Evolutionary conservation across 2,113 vertebrate genomes (phyloP), one percentile per base, ranked within the genome.

Genomic region (Ceuthmochares aereus): DNA sequence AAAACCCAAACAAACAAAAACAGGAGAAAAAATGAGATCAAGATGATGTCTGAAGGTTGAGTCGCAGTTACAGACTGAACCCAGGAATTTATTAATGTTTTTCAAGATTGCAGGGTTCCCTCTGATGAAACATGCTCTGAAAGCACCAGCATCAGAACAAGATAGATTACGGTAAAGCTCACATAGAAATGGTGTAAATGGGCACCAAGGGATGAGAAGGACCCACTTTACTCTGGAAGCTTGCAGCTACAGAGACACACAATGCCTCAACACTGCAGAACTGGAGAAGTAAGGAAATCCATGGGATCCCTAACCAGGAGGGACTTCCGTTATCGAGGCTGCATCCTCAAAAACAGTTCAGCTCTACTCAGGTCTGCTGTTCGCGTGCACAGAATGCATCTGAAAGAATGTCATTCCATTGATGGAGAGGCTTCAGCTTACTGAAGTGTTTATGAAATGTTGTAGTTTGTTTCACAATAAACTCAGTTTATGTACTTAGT

Each of bases 1-100:
- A 12, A 40, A 40, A 40, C 40, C 40, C 9, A 40, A 40, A 40
- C 40, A 40, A 40, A 27, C 45, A 54, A 84, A 49, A 80, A 89
- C 34, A 74, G 60, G 47, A 91, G 49, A 88, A 43, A 34, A 67
- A 16, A 62, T 3, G 40, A 83, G 26, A 20, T 7, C 8, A 8
- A 74, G 64, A 36, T 0, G 90, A 0, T 3, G 2, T 15, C 6
- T 2, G 51, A 40, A 7, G 19, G 34, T 3, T 20, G 40, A 49
- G 4, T 30, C 4, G 0, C 2, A 10, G n/a, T 10, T 14, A 14
- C 0, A 63, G 62, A 8, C 3, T 66, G 7, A 74, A 45, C 6
- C 49, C 29, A 10, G 47, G n/a, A 43, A 52, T 37, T 68, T 12
- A 68, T n/a, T 17, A 0, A 15, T 7, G 9, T 26, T 27, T 60